Evolutionary conservation across 2,888 invertebrate genomes (phyloP).

Genomic region (Calliphora vomitoria): DNA sequence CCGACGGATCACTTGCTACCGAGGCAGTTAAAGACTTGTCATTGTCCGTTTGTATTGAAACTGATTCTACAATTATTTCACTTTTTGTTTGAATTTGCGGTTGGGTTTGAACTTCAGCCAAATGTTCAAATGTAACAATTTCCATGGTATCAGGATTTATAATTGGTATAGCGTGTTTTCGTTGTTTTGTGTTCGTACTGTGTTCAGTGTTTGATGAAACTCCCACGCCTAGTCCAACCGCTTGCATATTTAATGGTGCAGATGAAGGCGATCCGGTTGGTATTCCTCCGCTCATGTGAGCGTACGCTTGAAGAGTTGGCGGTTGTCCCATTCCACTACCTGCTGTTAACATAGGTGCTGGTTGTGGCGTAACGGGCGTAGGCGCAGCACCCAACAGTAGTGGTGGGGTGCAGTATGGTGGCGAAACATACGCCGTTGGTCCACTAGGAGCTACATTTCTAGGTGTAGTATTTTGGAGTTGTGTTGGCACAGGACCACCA

Average conservation of each 20-base stretch:
- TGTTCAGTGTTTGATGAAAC: constrained; percentile 70
- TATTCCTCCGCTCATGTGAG: constrained; percentile 67
- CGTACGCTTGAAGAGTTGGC: constrained; percentile 69
- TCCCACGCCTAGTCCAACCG: neutral
- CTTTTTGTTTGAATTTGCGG: constrained; percentile 10
- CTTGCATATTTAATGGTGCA: constrained; percentile 59
- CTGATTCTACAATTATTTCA: constrained; percentile 21
- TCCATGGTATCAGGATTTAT: constrained; percentile 82
- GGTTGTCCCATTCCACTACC: constrained; percentile 69
- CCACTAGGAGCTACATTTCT: constrained; percentile 76
- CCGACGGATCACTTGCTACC: constrained; percentile 61
- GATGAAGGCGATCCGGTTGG: constrained; percentile 58
- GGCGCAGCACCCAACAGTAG: constrained; percentile 74
- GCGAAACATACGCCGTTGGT: constrained; percentile 76
- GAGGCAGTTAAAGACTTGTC: constrained; percentile 74
- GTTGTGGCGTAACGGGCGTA: constrained; percentile 69
- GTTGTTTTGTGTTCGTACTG: constrained; percentile 73
- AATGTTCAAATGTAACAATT: constrained; percentile 78
- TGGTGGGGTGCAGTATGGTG: constrained; percentile 77
- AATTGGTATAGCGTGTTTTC: constrained; percentile 82
- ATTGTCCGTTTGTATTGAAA: constrained; percentile 67
- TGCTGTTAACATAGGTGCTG: constrained; percentile 75
- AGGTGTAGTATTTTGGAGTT: constrained; percentile 74
- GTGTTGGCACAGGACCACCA: constrained; percentile 69
- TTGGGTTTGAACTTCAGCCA: neutral